A percentile compares a stretch with the other conserved stretches of the same genome.
Conservation (phyloP, 2,113 vertebrate genomes). For the Nothoprocta perdicaria region DNA sequence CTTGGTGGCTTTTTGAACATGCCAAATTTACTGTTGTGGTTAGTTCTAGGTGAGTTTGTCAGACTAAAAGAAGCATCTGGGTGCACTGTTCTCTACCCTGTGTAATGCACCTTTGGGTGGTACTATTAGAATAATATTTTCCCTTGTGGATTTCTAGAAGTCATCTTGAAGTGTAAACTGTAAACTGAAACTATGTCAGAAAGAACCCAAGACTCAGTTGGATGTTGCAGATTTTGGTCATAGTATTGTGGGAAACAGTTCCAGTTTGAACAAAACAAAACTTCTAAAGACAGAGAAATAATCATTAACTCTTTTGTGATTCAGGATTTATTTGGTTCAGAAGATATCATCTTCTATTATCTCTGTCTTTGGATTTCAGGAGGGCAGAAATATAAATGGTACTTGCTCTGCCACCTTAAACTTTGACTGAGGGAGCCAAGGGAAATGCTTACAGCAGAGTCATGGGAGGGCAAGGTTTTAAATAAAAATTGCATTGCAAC, state of each 20-base stretch:
- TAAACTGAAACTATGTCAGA: conserved; percentile 12
- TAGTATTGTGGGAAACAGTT: conserved; percentile 29
- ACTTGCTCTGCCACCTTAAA: conserved; percentile 74
- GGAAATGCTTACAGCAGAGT: conserved; percentile 65
- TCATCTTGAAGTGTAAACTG: background rate
- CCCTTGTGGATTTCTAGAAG: background rate
- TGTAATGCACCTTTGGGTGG: background rate
- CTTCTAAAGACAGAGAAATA: conserved; percentile 62
- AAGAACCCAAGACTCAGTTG: background rate
- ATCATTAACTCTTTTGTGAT: conserved; percentile 69
- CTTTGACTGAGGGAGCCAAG: conserved; percentile 74
- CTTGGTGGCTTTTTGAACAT: background rate
- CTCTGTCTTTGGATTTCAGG: background rate
- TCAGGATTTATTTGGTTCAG: conserved; percentile 63
- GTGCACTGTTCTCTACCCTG: background rate
- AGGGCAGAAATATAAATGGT: conserved; percentile 43
- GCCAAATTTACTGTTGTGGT: background rate
- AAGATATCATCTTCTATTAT: conserved; percentile 57
- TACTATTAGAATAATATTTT: conserved; percentile 22
- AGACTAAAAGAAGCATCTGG: background rate
- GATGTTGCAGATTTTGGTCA: background rate
- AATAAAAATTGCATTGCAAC: conserved; percentile 65
- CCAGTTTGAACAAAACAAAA: conserved; percentile 59
- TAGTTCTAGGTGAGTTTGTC: background rate
- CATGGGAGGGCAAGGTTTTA: conserved; percentile 74